phyloP scores from a whole-genome alignment of 92 coral and sea anemone genomes.

The Umimayanthus chanpuru region DNA sequence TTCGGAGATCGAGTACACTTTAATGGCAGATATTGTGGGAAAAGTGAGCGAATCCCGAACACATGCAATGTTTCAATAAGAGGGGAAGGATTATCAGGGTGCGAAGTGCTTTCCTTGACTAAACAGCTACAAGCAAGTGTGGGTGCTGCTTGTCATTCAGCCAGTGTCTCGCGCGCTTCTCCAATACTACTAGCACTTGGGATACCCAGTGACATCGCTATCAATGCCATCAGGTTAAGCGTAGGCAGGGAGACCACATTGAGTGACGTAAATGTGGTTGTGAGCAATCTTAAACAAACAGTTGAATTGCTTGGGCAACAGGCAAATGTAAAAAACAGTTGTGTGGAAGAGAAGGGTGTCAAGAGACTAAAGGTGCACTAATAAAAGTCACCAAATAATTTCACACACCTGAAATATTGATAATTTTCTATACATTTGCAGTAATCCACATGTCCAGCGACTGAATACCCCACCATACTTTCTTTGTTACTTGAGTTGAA shows the following conservation, averaged over 20 bases:
- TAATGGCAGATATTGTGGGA: constrained; percentile 80
- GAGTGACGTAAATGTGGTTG: constrained; percentile 74
- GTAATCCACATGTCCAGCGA: too few species aligned
- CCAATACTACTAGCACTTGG: constrained; percentile 92
- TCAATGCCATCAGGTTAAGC: constrained; percentile 92
- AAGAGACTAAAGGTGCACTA: not conserved
- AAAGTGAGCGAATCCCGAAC: constrained; percentile 89
- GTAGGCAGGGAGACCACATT: constrained; percentile 88
- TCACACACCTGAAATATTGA: too few species aligned
- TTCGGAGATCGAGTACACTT: constrained; percentile 81
- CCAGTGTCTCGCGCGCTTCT: constrained; percentile 76
- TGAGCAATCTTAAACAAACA: constrained; percentile 72
- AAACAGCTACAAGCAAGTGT: constrained; percentile 85
- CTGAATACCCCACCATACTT: too few species aligned
- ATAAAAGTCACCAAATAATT: not conserved
- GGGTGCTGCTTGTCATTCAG: constrained; percentile 98
- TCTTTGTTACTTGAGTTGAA: too few species aligned
- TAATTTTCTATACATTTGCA: too few species aligned
- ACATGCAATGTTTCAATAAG: constrained; percentile 92
- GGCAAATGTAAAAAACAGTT: not conserved
- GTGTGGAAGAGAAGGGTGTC: not conserved
- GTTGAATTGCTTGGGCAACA: constrained; percentile 55
- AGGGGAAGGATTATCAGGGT: constrained; percentile 79
- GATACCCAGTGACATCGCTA: constrained; percentile 81
- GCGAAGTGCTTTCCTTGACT: constrained; percentile 63